phyloP scores from a whole-genome alignment of 2,113 vertebrate genomes.

The Stomatorhinus ivindoensis region DNA sequence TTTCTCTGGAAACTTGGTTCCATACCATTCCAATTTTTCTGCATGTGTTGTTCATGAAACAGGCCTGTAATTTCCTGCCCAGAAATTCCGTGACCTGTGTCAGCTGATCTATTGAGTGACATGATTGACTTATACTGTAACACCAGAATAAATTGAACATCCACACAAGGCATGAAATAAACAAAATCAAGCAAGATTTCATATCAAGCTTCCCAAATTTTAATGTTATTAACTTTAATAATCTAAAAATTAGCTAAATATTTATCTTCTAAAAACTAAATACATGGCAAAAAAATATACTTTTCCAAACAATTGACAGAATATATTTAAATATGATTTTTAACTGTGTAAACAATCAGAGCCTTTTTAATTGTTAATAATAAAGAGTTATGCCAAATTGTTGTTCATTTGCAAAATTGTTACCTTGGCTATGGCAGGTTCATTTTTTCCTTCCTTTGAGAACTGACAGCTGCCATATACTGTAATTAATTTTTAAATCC shows the following conservation, averaged over 20 bases:
- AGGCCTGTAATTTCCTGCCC: neutral
- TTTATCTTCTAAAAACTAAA: neutral
- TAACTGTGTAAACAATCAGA: constrained; percentile 39
- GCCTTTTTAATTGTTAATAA: constrained; percentile 49
- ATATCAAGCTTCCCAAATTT: neutral
- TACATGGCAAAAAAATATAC: constrained; percentile 23
- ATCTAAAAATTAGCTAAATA: neutral
- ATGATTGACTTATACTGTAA: neutral
- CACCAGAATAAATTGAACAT: neutral
- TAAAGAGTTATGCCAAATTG: constrained; percentile 48
- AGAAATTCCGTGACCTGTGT: neutral
- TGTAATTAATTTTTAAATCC: constrained; percentile 61
- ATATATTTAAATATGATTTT: constrained; percentile 37
- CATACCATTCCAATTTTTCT: neutral
- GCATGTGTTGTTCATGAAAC: neutral
- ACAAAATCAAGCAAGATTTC: neutral
- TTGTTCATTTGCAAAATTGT: constrained; percentile 52
- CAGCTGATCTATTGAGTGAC: neutral
- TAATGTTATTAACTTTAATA: neutral
- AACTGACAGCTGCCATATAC: constrained; percentile 46
- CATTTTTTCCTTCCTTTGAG: constrained; percentile 40
- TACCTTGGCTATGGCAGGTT: constrained; percentile 47
- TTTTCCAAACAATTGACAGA: constrained; percentile 29
- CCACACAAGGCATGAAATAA: neutral
- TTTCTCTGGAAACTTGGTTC: neutral